These are phyloP conservation scores for Acyrthosiphon pisum DNA, from an alignment of 1,140 invertebrate genomes.

Conservation along the genomic window DNA sequence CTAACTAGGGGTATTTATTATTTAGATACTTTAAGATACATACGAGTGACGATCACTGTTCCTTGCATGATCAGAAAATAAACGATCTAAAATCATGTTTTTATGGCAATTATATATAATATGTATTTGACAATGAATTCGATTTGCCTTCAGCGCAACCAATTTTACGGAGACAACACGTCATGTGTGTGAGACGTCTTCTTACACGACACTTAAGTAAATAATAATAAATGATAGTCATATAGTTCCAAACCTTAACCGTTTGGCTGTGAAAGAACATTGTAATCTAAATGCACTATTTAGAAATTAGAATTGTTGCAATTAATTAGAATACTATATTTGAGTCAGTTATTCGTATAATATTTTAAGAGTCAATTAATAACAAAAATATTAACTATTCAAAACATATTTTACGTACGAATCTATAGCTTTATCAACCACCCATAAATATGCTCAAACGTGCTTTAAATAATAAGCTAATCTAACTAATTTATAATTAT, in stretches of 20 bases:
- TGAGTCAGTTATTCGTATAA: not conserved
- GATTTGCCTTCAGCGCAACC: not conserved
- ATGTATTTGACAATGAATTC: too few relatives aligned
- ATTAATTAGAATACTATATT: not conserved
- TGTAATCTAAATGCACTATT: not conserved
- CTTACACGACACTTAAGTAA: not conserved
- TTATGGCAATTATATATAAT: too few relatives aligned
- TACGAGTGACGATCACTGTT: not conserved
- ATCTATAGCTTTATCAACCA: not conserved
- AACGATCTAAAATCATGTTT: too few relatives aligned
- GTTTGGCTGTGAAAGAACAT: not conserved
- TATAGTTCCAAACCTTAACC: not conserved
- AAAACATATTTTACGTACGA: not conserved
- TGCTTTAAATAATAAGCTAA: not conserved
- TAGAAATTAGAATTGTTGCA: not conserved
- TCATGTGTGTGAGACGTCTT: not conserved
- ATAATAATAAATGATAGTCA: not conserved
- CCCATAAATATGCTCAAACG: not conserved
- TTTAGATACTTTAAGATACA: not conserved
- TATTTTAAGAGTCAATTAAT: not conserved
- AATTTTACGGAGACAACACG: not conserved
- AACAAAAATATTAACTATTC: not conserved
- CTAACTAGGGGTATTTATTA: not conserved
- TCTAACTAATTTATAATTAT: too few relatives aligned
- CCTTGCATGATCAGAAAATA: too few relatives aligned